These are phyloP conservation scores for Petrolisthes cinctipes DNA, from an alignment of 2,888 invertebrate species.

Conservation along the genomic window DNA sequence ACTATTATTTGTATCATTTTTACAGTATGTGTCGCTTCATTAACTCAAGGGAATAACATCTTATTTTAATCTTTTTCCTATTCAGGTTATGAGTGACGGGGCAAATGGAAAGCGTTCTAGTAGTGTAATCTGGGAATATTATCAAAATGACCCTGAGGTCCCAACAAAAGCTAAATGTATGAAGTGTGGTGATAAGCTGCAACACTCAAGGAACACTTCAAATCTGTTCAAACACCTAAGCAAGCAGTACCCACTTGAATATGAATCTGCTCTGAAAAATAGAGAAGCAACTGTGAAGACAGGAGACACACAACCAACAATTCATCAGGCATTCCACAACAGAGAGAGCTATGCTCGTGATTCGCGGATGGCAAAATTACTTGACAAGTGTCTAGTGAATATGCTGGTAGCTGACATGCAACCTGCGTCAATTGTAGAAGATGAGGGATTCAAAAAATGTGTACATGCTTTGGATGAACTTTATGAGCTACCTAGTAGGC, in stretches of 20 bases:
- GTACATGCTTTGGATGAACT: not conserved
- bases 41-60: not conserved
- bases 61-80: not conserved
- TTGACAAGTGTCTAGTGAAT: not conserved
- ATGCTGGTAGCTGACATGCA: constrained; percentile 26
- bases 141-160: not conserved
- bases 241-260: not conserved
- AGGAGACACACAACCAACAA: not conserved
- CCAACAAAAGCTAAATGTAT: constrained; percentile 20
- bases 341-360: constrained; percentile 1
- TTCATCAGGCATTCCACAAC: constrained; percentile 1
- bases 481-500: constrained; percentile 28
- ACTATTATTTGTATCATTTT: not conserved
- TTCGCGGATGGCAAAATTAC: not conserved
- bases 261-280: not conserved
- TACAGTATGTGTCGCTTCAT: not conserved
- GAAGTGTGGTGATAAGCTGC: not conserved
- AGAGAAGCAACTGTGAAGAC: not conserved
- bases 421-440: constrained; percentile 31
- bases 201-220: constrained; percentile 6
- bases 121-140: constrained; percentile 22
- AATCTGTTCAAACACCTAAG: constrained; percentile 13
- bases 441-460: constrained; percentile 16
- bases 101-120: constrained; percentile 1
- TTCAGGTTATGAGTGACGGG: not conserved